phyloP scores from a whole-genome alignment of 2,113 vertebrate species.

The Nerophis lumbriciformis region DNA sequence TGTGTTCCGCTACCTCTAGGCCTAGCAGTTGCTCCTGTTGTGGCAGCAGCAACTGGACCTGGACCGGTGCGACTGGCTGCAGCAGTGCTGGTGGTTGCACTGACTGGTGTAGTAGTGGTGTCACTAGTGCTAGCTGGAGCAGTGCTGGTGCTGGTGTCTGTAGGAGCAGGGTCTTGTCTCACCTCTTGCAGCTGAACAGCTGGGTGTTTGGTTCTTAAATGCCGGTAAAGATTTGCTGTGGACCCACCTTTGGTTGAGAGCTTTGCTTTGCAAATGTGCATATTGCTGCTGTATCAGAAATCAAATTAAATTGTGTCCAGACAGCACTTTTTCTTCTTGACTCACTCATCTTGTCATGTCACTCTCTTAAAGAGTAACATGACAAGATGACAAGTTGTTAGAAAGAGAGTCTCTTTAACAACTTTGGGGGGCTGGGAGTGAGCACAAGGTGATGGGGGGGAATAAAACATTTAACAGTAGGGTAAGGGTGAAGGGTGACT shows the following conservation, averaged over 20 bases:
- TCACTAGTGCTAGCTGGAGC: neutral
- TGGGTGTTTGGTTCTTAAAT: neutral
- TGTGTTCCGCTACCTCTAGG: too few relatives aligned
- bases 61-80: too few relatives aligned
- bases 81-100: neutral
- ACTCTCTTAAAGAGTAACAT: too few relatives aligned
- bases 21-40: neutral
- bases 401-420: too few relatives aligned
- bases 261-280: neutral
- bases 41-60: neutral
- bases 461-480: too few relatives aligned
- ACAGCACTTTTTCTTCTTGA: slow-evolving; percentile 1
- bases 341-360: neutral
- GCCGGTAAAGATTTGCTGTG: neutral
- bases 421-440: too few relatives aligned
- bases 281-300: neutral
- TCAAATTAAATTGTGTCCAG: neutral
- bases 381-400: too few relatives aligned
- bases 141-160: neutral
- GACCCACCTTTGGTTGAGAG: neutral
- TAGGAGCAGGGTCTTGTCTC: neutral
- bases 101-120: neutral
- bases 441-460: too few relatives aligned
- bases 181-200: neutral
- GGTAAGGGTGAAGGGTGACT: too few relatives aligned